These are phyloP conservation scores for Caradrina clavipalpis DNA, from an alignment of 2,888 invertebrate species.

Conservation along the genomic window DNA sequence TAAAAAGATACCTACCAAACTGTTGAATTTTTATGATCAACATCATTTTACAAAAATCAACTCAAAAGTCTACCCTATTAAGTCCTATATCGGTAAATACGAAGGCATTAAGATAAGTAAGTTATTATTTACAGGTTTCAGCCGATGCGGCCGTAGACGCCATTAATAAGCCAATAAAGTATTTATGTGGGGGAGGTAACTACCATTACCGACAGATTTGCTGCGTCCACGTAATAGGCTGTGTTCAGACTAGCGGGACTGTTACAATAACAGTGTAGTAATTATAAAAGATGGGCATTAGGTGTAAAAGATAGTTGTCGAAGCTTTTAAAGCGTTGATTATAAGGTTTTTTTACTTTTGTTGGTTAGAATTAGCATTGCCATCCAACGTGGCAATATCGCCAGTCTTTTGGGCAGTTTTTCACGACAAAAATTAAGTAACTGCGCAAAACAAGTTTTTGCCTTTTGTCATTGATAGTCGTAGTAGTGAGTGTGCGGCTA, in stretches of 20 bases:
- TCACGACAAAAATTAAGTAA: too few species aligned
- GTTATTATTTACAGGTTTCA: conserved; percentile 21
- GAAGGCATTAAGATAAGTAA: conserved; percentile 30
- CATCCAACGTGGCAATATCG: too few species aligned
- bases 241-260: conserved; percentile 10
- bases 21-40: background rate
- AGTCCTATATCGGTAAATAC: conserved; percentile 5
- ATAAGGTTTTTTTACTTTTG: too few species aligned
- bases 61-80: background rate
- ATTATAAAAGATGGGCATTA: too few species aligned
- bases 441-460: too few species aligned
- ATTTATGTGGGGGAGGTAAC: conserved; percentile 56
- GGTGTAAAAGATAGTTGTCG: too few species aligned
- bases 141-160: conserved; percentile 21
- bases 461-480: too few species aligned
- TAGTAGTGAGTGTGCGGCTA: too few species aligned
- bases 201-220: conserved; percentile 46
- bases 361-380: too few species aligned
- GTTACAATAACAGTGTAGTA: background rate
- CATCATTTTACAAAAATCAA: conserved; percentile 2
- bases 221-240: conserved; percentile 37
- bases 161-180: conserved; percentile 58
- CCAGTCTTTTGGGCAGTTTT: too few species aligned
- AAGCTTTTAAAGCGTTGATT: too few species aligned
- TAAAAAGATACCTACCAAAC: too few species aligned